These are phyloP conservation scores for Solen grandis DNA, from an alignment of 1,140 invertebrate species.

Conservation along the genomic window DNA sequence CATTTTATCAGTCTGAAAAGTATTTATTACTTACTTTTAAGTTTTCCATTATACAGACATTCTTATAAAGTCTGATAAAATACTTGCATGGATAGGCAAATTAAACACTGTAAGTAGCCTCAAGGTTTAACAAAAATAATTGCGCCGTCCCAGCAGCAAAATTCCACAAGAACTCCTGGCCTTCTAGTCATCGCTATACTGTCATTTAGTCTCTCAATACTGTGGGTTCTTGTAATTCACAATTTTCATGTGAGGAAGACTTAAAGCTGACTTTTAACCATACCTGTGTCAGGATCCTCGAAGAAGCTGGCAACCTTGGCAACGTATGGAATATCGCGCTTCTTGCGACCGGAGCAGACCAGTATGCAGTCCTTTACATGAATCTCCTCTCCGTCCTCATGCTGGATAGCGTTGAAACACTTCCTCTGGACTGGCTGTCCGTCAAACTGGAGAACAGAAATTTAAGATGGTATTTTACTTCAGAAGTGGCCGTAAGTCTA, in stretches of 20 bases:
- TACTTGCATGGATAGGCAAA: too few species aligned
- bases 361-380: constrained; percentile 92
- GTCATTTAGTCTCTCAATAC: too few species aligned
- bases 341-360: constrained; percentile 86
- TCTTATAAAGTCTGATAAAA: too few species aligned
- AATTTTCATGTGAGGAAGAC: too few species aligned
- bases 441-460: constrained; percentile 61
- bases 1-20: too few species aligned
- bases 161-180: too few species aligned
- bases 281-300: constrained; percentile 97
- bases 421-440: constrained; percentile 82
- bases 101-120: too few species aligned
- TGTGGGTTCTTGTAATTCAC: too few species aligned
- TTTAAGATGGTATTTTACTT: background rate
- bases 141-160: too few species aligned
- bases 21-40: too few species aligned
- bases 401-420: constrained; percentile 94
- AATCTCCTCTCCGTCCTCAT: constrained; percentile 92
- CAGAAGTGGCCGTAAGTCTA: background rate
- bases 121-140: too few species aligned
- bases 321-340: constrained; percentile 94
- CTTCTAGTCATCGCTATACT: background rate
- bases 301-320: constrained; percentile 96
- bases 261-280: constrained; percentile 59
- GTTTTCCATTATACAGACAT: too few species aligned